Evolutionary conservation across 2,797 vertebrate genomes (phyloP).

Genomic region (Periparus ater): DNA sequence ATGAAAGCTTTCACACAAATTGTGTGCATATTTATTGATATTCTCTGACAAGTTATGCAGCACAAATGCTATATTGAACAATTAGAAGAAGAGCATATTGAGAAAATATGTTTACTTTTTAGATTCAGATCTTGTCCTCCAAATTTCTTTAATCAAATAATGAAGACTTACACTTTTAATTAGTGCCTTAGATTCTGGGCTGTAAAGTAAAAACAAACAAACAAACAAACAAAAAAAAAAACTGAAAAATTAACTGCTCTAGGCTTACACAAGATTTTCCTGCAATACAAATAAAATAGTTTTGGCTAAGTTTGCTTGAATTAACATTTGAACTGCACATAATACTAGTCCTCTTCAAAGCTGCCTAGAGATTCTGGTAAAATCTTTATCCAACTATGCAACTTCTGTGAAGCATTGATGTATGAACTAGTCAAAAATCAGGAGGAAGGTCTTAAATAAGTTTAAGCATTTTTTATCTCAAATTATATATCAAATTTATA

Average conservation of each 20-base stretch:
- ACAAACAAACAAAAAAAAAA: not conserved
- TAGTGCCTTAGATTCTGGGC: not conserved
- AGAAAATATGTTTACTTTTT: not conserved
- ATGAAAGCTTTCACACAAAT: not conserved
- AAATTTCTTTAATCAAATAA: not conserved
- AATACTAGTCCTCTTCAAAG: not conserved
- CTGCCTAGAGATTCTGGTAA: not conserved
- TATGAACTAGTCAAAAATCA: not conserved
- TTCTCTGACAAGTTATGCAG: not conserved
- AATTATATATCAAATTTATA: not conserved
- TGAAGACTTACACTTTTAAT: not conserved
- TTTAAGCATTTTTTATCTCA: not conserved
- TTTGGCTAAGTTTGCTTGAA: not conserved
- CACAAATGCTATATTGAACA: not conserved
- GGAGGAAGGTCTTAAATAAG: not conserved
- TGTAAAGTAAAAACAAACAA: not conserved
- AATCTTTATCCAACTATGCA: not conserved
- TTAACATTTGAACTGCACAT: not conserved
- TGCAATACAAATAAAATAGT: accelerated
- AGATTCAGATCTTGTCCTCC: not conserved
- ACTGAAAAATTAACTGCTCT: not conserved
- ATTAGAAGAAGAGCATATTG: not conserved
- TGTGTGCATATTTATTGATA: not conserved
- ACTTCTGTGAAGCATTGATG: not conserved
- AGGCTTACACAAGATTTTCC: not conserved